Conservation (phyloP, 2,113 vertebrate genomes). For the Centropus unirufus region DNA sequence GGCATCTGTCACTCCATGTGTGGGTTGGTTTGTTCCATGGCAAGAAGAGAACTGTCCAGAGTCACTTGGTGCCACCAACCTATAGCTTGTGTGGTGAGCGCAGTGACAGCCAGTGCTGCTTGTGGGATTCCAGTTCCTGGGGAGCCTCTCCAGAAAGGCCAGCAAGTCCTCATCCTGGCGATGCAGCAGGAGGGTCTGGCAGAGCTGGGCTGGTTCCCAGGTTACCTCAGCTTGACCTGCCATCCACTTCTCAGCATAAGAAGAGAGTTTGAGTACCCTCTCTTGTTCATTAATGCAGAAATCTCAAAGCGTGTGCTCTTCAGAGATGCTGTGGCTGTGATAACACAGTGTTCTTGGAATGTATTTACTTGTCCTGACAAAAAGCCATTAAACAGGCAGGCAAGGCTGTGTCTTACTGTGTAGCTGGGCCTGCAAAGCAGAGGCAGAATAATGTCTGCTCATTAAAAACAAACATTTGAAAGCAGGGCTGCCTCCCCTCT, state of each 20-base stretch:
- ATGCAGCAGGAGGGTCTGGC: background rate
- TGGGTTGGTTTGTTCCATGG: background rate
- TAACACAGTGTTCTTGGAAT: background rate
- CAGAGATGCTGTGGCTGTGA: background rate
- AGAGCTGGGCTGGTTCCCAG: background rate
- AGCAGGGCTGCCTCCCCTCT: background rate
- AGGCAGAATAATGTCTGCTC: slow-evolving; percentile 21
- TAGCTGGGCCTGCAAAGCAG: slow-evolving; percentile 5
- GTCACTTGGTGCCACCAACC: background rate
- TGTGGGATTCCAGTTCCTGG: background rate
- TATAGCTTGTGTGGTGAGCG: background rate
- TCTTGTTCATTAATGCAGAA: background rate
- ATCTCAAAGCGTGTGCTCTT: background rate
- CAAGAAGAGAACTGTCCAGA: background rate
- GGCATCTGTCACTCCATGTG: background rate
- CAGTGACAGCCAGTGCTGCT: background rate
- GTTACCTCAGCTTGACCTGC: background rate
- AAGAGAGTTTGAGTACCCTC: background rate
- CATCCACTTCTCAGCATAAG: too few relatives aligned
- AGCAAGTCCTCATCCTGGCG: accelerated
- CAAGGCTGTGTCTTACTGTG: background rate
- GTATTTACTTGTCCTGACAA: slow-evolving; percentile 18
- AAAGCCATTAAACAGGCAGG: slow-evolving; percentile 2
- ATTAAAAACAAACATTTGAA: slow-evolving; percentile 4
- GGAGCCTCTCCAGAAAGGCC: background rate